Base-by-base conservation (phyloP, 2,113 vertebrate species). In the Carlito syrichta region DNA sequence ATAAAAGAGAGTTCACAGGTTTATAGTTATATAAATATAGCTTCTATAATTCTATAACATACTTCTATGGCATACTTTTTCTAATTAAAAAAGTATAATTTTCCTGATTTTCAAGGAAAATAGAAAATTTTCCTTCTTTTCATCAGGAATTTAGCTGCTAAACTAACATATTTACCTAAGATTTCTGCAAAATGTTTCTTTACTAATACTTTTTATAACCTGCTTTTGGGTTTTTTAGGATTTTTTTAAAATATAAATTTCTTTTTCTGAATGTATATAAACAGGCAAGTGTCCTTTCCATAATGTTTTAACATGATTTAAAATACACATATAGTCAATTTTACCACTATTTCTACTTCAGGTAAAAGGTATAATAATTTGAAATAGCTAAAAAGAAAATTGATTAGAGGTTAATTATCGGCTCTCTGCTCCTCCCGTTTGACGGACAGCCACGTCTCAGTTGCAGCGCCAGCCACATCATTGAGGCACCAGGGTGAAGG, bases 251-350 rank as follows among this genome's bases (percentile, higher is more conserved):
- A 73, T 83, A 95, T 16, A 38, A 40, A 38, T 19, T 1, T 63
- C 68, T 50, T 96, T 92, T 69, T 27, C 77, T n/a, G 5, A 94
- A 91, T 71, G 8, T 92, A 92, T 89, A 58, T 81, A n/a, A 93
- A 68, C 5, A 74, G 19, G 10, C 32, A 84, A 10, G 40, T 89
- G 6, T 91, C 17, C 77, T 96, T 97, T 91, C 32, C 43, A 68
- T 20, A 92, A 17, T 94, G 10, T 74, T 25, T 43, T 89, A 89
- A 63, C 2, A 45, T 82, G 73, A 82, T 85, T 93, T 68, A 93
- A 82, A 82, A 73, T 27, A 91, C 23, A 76, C 45, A 68, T 91
- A 43, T 60, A 68, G 38, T 68, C 43, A 88, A n/a, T 88, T 90
- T 94, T 48, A 56, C 38, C 52, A 69, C 25, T 68, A 87, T 79